Evolutionary conservation across 2,797 vertebrate species (phyloP), one percentile per base, ranked within the genome.

Genomic region (Miichthys miiuy): DNA sequence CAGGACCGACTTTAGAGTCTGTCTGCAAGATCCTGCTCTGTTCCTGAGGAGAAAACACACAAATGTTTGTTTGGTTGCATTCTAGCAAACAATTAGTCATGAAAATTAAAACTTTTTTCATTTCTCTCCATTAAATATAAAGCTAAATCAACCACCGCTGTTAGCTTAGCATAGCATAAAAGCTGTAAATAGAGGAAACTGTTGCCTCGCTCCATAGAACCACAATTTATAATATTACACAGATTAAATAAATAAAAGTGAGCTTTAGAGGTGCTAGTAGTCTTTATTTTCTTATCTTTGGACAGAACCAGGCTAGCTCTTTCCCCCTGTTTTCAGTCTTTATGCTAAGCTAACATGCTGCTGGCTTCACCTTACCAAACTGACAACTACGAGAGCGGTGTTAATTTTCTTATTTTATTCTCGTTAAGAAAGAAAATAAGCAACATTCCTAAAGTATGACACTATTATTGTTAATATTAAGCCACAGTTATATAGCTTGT

Each of bases 1-100:
- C 48, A 94, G 60, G 20, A 56, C 5, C 21, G 78, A 85, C 21
- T 64, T 89, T 4, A 88, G 3, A 34, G 69, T 41, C 47, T 66
- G 48, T 65, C 68, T 84, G 66, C 50, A 72, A 60, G 60, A 79
- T 44, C 69, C 61, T 2, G 52, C 11, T 79, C 65, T 83, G 42
- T 20, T 71, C 75, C 87, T 91, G 68, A 47, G 23, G 63, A 55
- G 0, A 65, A 75, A 69, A 72, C 41, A 67, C 2, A 71, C 21
- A 66, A 42, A 10, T 4, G 5, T 63, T 64, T 56, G 48, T 44
- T 66, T 16, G 17, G 3, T 52, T 62, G 0, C 21, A 17, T 17
- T 21, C 8, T 18, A 30, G 38, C 34, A 0, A 6, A 25, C 10
- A 41, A 58, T 38, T 9, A 38, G 34, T 9, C 34, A 38, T 38